Evolutionary conservation across 2,797 vertebrate species (phyloP).

Genomic region (Catharus ustulatus): DNA sequence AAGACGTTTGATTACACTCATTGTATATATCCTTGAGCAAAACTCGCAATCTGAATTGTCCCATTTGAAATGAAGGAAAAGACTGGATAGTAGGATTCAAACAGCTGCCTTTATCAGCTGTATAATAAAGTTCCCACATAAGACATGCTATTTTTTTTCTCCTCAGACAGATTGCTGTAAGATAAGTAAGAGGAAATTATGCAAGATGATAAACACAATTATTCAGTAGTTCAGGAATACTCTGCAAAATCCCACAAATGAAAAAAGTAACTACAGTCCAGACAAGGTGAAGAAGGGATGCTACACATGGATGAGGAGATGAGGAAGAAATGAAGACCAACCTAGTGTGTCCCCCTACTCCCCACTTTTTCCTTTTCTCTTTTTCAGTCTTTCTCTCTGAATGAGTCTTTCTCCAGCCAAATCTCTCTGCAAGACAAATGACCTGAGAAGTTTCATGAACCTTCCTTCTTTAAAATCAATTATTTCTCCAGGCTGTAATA

Average conservation of each 20-base stretch:
- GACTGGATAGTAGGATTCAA: background rate
- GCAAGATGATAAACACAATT: background rate
- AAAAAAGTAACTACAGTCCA: background rate
- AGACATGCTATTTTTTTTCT: background rate
- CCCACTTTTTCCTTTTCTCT: background rate
- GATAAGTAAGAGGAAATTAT: constrained; percentile 16
- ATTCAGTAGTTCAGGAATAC: constrained; percentile 2
- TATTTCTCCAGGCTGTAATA: constrained; percentile 2
- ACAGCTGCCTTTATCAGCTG: constrained; percentile 41
- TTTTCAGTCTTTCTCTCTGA: background rate
- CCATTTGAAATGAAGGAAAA: constrained; percentile 2
- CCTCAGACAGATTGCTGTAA: background rate
- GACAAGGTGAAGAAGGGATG: background rate
- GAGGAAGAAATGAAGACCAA: background rate
- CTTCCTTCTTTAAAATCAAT: background rate
- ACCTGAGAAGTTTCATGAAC: background rate
- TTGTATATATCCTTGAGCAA: constrained; percentile 49
- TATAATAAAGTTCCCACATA: background rate
- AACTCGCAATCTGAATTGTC: constrained; percentile 21
- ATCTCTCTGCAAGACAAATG: background rate
- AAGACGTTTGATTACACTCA: constrained; percentile 44
- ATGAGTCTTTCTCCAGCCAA: background rate
- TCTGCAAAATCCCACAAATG: background rate
- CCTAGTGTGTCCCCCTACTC: fast-evolving
- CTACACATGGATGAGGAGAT: background rate